Evolutionary conservation across 2,888 invertebrate genomes (phyloP).

Genomic region (Phlogophora meticulosa): DNA sequence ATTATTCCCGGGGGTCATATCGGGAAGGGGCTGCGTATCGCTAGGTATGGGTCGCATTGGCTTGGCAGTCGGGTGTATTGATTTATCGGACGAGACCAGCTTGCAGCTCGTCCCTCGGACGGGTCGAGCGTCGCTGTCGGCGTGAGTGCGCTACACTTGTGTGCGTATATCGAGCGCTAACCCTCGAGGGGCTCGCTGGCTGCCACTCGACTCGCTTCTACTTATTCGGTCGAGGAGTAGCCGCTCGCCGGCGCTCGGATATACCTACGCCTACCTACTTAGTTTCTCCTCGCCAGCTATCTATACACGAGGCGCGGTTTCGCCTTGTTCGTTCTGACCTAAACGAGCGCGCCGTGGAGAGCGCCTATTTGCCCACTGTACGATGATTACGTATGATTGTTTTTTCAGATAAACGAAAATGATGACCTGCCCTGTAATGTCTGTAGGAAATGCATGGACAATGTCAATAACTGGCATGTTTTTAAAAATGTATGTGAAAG

Average conservation of each 20-base stretch:
- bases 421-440: slow-evolving; percentile 93
- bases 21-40: slow-evolving; percentile 86
- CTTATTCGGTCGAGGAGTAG: slow-evolving; percentile 90
- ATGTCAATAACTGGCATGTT: slow-evolving; percentile 93
- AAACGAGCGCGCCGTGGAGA: slow-evolving; percentile 80
- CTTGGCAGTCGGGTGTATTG: slow-evolving; percentile 87
- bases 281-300: slow-evolving; percentile 89
- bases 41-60: slow-evolving; percentile 83
- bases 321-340: slow-evolving; percentile 87
- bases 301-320: slow-evolving; percentile 87
- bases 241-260: slow-evolving; percentile 82
- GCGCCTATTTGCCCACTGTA: slow-evolving; percentile 84
- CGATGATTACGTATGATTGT: slow-evolving; percentile 86
- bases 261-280: slow-evolving; percentile 90
- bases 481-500: slow-evolving; percentile 92
- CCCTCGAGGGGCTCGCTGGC: slow-evolving; percentile 90
- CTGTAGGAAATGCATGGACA: slow-evolving; percentile 92
- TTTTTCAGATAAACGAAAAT: slow-evolving; percentile 92
- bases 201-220: slow-evolving; percentile 90
- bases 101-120: slow-evolving; percentile 87
- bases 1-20: slow-evolving; percentile 88
- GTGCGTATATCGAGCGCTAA: slow-evolving; percentile 90
- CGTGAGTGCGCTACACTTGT: slow-evolving; percentile 85
- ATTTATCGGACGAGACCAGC: slow-evolving; percentile 90
- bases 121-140: slow-evolving; percentile 88